Percentiles rank a stretch among this genome's conserved stretches.
These are phyloP conservation scores for Dastarcus helophoroides DNA, from an alignment of 2,888 invertebrate species.

Conservation along the genomic window DNA sequence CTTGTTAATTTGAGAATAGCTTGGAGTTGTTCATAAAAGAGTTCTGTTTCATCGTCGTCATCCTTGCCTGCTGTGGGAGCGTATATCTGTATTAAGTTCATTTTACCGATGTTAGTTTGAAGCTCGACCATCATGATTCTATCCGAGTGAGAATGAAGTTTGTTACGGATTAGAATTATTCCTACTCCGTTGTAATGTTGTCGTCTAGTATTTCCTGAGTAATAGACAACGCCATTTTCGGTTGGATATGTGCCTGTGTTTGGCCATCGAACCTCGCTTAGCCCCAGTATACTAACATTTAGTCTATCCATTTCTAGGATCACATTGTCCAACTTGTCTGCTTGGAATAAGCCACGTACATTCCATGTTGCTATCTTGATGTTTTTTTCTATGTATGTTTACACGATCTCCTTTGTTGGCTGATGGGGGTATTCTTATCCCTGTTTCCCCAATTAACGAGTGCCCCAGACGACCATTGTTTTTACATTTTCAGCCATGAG, in stretches of 20 bases:
- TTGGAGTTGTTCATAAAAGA: too few species aligned
- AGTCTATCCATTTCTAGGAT: slow-evolving; percentile 9
- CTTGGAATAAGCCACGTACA: slow-evolving; percentile 10
- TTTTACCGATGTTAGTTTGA: too few species aligned
- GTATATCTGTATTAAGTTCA: too few species aligned
- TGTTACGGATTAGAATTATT: slow-evolving; percentile 5
- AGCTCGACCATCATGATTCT: too few species aligned
- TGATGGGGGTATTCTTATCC: slow-evolving; percentile 15
- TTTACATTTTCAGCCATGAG: slow-evolving; percentile 16
- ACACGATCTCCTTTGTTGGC: too few species aligned
- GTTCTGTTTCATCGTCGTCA: too few species aligned
- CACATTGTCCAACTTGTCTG: slow-evolving; percentile 7
- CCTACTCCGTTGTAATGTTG: slow-evolving; percentile 3
- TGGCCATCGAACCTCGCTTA: slow-evolving; percentile 11
- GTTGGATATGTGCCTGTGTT: slow-evolving; percentile 6
- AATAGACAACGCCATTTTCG: slow-evolving; percentile 3
- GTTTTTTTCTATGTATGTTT: too few species aligned
- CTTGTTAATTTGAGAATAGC: too few species aligned
- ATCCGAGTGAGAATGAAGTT: too few species aligned
- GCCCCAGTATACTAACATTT: slow-evolving; percentile 6
- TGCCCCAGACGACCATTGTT: slow-evolving; percentile 17
- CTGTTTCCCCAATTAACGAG: slow-evolving; percentile 17
- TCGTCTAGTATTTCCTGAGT: slow-evolving; percentile 4
- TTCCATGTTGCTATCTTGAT: slow-evolving; percentile 13
- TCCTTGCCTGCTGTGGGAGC: too few species aligned